Percentiles rank a stretch among this genome's conserved stretches.
These are phyloP conservation scores for Andrena fulva DNA, from an alignment of 2,888 invertebrate genomes.

Conservation along the genomic window DNA sequence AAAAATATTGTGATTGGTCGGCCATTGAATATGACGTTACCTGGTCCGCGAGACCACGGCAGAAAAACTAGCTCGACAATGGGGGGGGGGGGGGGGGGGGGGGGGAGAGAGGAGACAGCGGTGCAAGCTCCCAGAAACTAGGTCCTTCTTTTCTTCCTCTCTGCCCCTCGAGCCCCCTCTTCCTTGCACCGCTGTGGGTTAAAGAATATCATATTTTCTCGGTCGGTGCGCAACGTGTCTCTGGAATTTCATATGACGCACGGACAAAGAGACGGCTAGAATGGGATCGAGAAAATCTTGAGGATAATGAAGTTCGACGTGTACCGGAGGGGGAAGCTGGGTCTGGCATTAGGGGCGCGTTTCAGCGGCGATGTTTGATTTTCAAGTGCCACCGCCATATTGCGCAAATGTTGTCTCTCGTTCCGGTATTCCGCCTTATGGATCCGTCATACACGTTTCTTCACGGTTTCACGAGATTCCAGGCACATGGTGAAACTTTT, in stretches of 20 bases:
- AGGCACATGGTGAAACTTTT: neutral
- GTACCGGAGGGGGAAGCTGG: neutral
- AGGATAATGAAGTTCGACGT: slow-evolving; percentile 64
- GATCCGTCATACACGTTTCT: slow-evolving; percentile 3
- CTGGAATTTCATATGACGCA: slow-evolving; percentile 64
- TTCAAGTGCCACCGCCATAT: neutral
- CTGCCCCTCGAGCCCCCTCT: neutral
- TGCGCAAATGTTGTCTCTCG: neutral
- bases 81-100: slow-evolving; percentile 29
- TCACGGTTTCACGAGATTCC: neutral
- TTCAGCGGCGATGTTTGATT: neutral
- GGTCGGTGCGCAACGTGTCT: slow-evolving; percentile 69
- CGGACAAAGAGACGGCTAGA: slow-evolving; percentile 57
- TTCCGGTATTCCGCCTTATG: slow-evolving; percentile 37
- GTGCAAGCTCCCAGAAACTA: slow-evolving; percentile 22
- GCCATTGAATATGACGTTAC: slow-evolving; percentile 81
- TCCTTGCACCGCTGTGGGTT: slow-evolving; percentile 18
- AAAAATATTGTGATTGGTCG: slow-evolving; percentile 85
- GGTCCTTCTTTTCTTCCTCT: slow-evolving; percentile 12
- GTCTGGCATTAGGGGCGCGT: neutral
- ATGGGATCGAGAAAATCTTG: slow-evolving; percentile 46
- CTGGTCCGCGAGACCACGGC: slow-evolving; percentile 57
- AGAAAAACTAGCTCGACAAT: slow-evolving; percentile 53
- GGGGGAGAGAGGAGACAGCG: slow-evolving; percentile 30
- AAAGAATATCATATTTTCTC: slow-evolving; percentile 75